A percentile compares a stretch with the other conserved stretches of the same genome.
These are phyloP conservation scores for Sarcophaga carnaria DNA, from an alignment of 2,888 invertebrate species.

Conservation along the genomic window DNA sequence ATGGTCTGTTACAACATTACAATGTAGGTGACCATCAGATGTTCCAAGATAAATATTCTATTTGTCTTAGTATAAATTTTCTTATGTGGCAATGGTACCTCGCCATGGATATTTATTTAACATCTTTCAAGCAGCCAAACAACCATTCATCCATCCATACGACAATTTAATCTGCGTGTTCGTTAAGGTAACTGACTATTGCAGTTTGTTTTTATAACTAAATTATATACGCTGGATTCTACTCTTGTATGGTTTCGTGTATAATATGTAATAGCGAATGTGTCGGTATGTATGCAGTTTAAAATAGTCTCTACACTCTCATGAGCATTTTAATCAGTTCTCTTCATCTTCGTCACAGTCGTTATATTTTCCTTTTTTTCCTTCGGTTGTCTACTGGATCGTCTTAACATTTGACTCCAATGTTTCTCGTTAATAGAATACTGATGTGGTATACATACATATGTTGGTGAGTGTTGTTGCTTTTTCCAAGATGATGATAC, in stretches of 20 bases:
- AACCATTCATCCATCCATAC: conserved; percentile 26
- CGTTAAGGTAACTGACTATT: conserved; percentile 70
- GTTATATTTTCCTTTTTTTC: conserved; percentile 22
- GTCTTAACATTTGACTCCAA: conserved; percentile 5
- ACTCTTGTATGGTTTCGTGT: conserved; percentile 50
- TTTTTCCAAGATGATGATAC: background rate
- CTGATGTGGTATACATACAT: background rate
- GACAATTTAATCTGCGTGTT: conserved; percentile 53
- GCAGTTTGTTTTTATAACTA: conserved; percentile 80
- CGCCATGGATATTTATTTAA: background rate
- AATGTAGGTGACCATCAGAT: conserved; percentile 2
- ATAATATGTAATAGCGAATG: background rate
- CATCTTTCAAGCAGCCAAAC: background rate
- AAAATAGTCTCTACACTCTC: background rate
- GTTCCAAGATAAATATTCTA: conserved; percentile 16
- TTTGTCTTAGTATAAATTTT: too few relatives aligned
- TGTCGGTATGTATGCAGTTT: background rate
- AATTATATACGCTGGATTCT: conserved; percentile 77
- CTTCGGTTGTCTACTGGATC: conserved; percentile 16
- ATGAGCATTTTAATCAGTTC: background rate
- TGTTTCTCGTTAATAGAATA: conserved; percentile 10
- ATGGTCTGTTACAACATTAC: conserved; percentile 20
- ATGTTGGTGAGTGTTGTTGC: conserved; percentile 8
- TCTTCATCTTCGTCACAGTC: conserved; percentile 32
- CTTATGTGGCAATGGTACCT: conserved; percentile 13